Evolutionary conservation across 2,113 vertebrate genomes (phyloP).

Genomic region (Thamnophis sirtalis): DNA sequence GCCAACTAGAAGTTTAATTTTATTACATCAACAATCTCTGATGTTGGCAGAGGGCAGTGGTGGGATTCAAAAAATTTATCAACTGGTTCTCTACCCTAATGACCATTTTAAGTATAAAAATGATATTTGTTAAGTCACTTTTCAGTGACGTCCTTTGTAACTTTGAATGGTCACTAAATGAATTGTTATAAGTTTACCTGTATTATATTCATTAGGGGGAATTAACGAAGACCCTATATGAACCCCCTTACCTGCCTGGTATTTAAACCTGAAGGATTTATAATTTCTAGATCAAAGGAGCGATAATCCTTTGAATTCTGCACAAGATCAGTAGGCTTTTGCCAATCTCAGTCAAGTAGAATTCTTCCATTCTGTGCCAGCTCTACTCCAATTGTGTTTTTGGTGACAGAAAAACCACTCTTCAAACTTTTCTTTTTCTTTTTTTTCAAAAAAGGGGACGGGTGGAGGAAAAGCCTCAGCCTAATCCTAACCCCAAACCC

Average conservation of each 20-base stretch:
- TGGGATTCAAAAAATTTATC: too few species aligned
- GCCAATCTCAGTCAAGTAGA: neutral
- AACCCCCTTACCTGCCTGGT: neutral
- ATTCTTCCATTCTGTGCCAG: neutral
- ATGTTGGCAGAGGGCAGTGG: too few species aligned
- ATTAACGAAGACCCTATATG: neutral
- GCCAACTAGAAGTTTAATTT: too few species aligned
- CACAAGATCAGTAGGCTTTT: neutral
- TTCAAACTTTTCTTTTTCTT: conserved; percentile 61
- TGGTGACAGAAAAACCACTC: neutral
- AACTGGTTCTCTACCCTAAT: too few species aligned
- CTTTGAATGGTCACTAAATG: too few species aligned
- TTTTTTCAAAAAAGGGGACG: neutral
- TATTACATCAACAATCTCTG: too few species aligned
- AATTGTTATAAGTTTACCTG: too few species aligned
- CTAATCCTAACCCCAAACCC: neutral
- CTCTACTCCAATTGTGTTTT: neutral
- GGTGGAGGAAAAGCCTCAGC: neutral
- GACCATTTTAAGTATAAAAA: too few species aligned
- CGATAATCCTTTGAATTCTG: neutral
- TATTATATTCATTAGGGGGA: neutral
- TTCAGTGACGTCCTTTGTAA: too few species aligned
- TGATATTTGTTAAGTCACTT: too few species aligned
- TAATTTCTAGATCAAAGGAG: neutral
- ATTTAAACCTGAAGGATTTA: neutral